A percentile compares a stretch with the other conserved stretches of the same genome.
phyloP scores from a whole-genome alignment of 2,113 vertebrate species.

The Sturnira hondurensis region DNA sequence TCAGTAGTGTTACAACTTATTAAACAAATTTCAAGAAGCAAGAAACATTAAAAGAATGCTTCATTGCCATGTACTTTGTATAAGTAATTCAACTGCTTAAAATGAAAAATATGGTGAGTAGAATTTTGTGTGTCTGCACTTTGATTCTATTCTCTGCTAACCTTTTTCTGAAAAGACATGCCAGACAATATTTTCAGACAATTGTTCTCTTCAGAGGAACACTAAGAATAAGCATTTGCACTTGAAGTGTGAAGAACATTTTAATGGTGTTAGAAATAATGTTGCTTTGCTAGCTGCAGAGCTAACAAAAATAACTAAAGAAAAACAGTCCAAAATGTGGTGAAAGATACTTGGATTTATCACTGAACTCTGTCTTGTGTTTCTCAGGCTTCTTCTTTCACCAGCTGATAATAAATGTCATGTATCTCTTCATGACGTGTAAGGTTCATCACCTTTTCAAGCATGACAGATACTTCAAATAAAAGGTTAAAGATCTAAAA shows the following conservation, averaged over 20 bases:
- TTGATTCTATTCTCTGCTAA: conserved; percentile 47
- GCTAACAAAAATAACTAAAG: conserved; percentile 72
- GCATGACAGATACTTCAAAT: conserved; percentile 72
- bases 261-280: conserved; percentile 66
- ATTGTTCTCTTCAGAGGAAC: conserved; percentile 62
- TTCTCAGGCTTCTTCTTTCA: conserved; percentile 76
- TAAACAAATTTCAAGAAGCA: conserved; percentile 25
- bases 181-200: conserved; percentile 69
- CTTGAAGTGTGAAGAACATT: conserved; percentile 64
- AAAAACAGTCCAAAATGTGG: conserved; percentile 62
- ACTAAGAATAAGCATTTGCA: conserved; percentile 50
- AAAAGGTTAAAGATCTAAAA: conserved; percentile 66
- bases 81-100: conserved; percentile 36
- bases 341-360: conserved; percentile 79
- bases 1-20: not conserved
- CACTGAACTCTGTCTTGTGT: conserved; percentile 65
- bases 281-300: conserved; percentile 58
- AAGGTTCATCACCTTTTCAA: conserved; percentile 69
- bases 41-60: not conserved
- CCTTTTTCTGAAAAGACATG: conserved; percentile 49
- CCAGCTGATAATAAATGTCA: conserved; percentile 81
- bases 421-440: conserved; percentile 66
- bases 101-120: conserved; percentile 32
- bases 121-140: conserved; percentile 33
- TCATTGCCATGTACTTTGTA: not conserved